Conservation (phyloP, 2,797 vertebrate species). For the Podarcis siculus region DNA sequence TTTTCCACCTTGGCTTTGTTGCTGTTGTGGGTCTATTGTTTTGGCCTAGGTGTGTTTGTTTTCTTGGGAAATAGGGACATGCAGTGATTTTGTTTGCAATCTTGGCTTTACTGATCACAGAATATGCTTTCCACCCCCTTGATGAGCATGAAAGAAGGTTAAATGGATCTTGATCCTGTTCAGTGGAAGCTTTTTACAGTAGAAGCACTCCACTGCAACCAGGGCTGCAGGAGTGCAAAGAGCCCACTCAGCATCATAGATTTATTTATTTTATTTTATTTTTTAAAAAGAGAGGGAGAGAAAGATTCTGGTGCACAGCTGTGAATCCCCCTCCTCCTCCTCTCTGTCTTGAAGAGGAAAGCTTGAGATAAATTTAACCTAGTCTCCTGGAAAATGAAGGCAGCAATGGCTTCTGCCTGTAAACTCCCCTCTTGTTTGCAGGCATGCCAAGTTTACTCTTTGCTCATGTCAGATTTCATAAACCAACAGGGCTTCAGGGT, state of each 20-base stretch:
- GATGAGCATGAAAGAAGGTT: not conserved
- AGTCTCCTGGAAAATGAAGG: conserved; percentile 10
- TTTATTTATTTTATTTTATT: not conserved
- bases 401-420: not conserved
- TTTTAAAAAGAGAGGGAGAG: not conserved
- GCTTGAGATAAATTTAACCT: conserved; percentile 18
- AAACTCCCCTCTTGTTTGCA: not conserved
- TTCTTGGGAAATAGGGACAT: rapidly evolving
- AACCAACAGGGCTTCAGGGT: conserved; percentile 1
- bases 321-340: not conserved
- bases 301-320: conserved; percentile 3
- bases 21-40: too few relatives aligned
- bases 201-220: rapidly evolving
- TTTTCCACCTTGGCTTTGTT: not conserved
- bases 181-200: not conserved
- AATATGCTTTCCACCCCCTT: not conserved
- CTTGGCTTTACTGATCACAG: not conserved
- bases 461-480: conserved; percentile 27
- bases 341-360: conserved; percentile 7
- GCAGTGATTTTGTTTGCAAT: not conserved
- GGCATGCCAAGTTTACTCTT: not conserved
- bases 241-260: not conserved
- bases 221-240: not conserved
- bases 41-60: not conserved
- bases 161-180: not conserved